phyloP scores from a whole-genome alignment of 1,140 invertebrate species.

The Lucilia cuprina region DNA sequence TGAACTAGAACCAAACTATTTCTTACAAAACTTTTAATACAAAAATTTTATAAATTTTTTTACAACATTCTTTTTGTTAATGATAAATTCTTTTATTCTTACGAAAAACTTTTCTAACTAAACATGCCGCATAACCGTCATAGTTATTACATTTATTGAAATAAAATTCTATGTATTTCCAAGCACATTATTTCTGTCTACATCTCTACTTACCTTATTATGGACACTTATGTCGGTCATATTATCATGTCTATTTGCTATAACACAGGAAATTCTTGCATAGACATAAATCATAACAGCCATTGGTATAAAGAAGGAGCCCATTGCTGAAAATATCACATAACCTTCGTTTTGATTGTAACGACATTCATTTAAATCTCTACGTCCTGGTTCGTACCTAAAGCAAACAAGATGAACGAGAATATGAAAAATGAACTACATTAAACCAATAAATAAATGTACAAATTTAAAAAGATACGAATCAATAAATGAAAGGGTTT shows the following conservation, averaged over 20 bases:
- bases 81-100: no score
- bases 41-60: no score
- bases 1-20: no score
- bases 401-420: not conserved
- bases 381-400: slow-evolving; percentile 73
- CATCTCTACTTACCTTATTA: slow-evolving; percentile 54
- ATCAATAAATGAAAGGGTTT: not conserved
- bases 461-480: not conserved
- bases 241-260: slow-evolving; percentile 72
- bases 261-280: slow-evolving; percentile 84
- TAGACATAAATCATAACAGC: slow-evolving; percentile 92
- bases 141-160: no score
- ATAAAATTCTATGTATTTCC: no score
- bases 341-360: slow-evolving; percentile 85
- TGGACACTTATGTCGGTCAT: slow-evolving; percentile 63
- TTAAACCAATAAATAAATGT: not conserved
- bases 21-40: no score
- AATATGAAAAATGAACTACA: not conserved
- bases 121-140: no score
- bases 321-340: slow-evolving; percentile 87
- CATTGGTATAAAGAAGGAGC: slow-evolving; percentile 92
- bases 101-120: no score
- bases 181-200: not conserved
- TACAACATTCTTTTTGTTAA: no score
- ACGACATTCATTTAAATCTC: slow-evolving; percentile 69